Base-by-base conservation (phyloP, 2,888 invertebrate species). In the Trissolcus brochymenae region DNA sequence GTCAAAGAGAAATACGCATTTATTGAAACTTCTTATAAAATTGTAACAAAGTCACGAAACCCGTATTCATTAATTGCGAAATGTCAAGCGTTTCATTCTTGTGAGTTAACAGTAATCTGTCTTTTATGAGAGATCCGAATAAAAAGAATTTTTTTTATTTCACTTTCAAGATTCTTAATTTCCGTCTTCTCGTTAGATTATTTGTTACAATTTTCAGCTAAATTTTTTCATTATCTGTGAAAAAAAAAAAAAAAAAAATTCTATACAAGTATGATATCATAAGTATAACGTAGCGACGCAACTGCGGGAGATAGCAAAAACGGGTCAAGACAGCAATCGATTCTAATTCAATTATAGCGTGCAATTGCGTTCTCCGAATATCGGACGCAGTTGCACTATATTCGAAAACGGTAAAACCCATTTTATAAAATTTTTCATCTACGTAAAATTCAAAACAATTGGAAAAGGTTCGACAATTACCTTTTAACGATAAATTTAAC, bases 341-440 rank as follows among this genome's bases (percentile, higher is more conserved):
- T 77, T 77, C 73, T 73, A 77, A 77, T 73, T 73, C 73, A 73
- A 66, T 77, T 77, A 77, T 77, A 64, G 73, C 61, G 68, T 73
- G 73, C 72, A 73, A 77, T 77, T 73, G 73, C 77, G 59, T 73
- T 77, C 73, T 73, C 65, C 65, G 73, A 77, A 77, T 65, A 77
- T 73, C 60, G 73, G 62, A 77, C 68, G 60, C 65, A 61, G 66
- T 65, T 61, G 61, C 46, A 59, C 64, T 43, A 55, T 51, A 61
- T 55, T 49, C 64, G 57, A 57, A 67, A 71, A 35, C 35, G 67
- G 59, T 51, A 73, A 61, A 78, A 50, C 67, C 62, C 60, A 56
- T 73, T 77, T 74, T 70, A 70, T 62, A 57, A 57, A 77, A 73
- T 62, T 77, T 67, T 74, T 68, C 64, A 73, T 72, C 64, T 68